Evolutionary conservation across 2,888 invertebrate genomes (phyloP), one percentile per base, ranked within the genome.

Genomic region (Pteria penguin): DNA sequence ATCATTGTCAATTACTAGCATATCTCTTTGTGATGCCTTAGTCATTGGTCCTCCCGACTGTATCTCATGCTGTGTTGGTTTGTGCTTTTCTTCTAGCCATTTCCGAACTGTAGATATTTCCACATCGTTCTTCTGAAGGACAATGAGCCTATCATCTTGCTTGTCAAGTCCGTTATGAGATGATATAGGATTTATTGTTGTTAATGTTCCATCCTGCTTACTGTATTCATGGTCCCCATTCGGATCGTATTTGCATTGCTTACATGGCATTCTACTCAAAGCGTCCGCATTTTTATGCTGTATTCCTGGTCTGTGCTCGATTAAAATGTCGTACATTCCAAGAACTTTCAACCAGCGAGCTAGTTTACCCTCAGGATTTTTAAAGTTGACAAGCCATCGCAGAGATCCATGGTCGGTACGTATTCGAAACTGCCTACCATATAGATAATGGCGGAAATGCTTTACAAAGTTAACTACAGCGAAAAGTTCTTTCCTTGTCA

Each of bases 391-490:
- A 11, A 78, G 33, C 82, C 82, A 83, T 33, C 62, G 14, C 61
- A 83, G 63, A 5, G 82, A 72, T n/a, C 78, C 60, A 61, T 82
- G 82, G 55, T 84, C 84, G 18, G 79, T 79, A 11, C 80, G 58
- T 1, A 80, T 57, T 0, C 69, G n/a, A 31, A 79, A 78, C 4
- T 58, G 11, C n/a, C 55, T 45, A 2, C 85, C 80, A 67, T 68
- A 78, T 8, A 85, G 55, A 54, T 83, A 85, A n/a, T 78, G 76
- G 2, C 75, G 61, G 57, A 76, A 84, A n/a, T 81, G 57, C 54
- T 79, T 80, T 4, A 75, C 63, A 57, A 31, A 70, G 24, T 58
- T n/a, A 4, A 85, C 84, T 1, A 82, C 58, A 4, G 82, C 79
- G 2, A 79, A 58, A 11, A 82, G 31, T 58, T 83, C 81, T 45